Conservation (phyloP, 2,888 invertebrate genomes). For the Microchrysa polita region DNA sequence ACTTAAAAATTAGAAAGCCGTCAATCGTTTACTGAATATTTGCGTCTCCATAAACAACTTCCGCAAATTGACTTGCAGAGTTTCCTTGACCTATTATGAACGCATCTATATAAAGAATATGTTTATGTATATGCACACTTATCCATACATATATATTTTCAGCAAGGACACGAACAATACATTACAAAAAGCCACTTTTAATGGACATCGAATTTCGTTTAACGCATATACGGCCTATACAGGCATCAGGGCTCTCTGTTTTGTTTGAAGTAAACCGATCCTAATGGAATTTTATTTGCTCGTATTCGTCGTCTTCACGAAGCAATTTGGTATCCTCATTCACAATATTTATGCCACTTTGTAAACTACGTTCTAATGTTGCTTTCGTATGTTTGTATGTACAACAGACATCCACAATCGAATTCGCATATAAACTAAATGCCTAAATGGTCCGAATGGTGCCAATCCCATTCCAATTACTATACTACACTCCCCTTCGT, state of each 20-base stretch:
- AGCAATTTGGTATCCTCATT: neutral
- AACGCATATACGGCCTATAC: neutral
- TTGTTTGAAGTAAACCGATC: constrained; percentile 42
- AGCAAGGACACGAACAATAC: constrained; percentile 2
- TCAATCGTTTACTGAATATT: constrained; percentile 31
- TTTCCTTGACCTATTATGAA: no score
- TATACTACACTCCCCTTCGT: neutral
- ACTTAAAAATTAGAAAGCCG: neutral
- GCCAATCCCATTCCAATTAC: constrained; percentile 21
- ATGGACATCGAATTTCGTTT: constrained; percentile 33
- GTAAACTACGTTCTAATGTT: neutral
- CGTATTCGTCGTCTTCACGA: constrained; percentile 1
- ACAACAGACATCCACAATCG: neutral
- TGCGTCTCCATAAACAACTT: constrained; percentile 11
- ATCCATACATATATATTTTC: no score
- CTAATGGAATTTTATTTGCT: constrained; percentile 44
- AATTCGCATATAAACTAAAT: constrained; percentile 13
- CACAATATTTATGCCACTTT: neutral
- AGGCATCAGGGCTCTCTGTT: no score
- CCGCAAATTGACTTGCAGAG: no score
- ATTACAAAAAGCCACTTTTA: constrained; percentile 11
- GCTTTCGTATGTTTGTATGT: neutral
- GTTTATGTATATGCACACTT: no score
- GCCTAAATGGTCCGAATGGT: constrained; percentile 17
- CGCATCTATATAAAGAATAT: no score